Evolutionary conservation across 2,888 invertebrate species (phyloP).

Genomic region (Lycaena phlaeas): DNA sequence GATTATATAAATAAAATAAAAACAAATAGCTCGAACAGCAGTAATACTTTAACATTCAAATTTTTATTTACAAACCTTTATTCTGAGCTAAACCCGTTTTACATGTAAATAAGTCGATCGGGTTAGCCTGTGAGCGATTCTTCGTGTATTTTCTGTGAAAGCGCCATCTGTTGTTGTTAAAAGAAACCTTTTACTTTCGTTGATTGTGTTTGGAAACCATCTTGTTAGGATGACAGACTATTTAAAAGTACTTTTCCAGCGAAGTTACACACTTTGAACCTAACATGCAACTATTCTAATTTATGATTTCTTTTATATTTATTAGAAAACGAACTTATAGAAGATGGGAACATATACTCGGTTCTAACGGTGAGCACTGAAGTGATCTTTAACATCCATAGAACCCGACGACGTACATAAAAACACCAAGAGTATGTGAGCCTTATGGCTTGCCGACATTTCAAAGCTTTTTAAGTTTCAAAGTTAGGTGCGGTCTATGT

Average conservation of each 20-base stretch:
- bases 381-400: too few species aligned
- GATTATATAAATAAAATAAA: not conserved
- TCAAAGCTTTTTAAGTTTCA: too few species aligned
- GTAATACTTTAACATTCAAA: conserved; percentile 6
- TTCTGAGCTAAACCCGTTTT: conserved; percentile 39
- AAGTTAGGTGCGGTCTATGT: too few species aligned
- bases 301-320: too few species aligned
- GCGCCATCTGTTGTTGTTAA: conserved; percentile 28
- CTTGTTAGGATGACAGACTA: conserved; percentile 24
- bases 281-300: too few species aligned
- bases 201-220: conserved; percentile 46
- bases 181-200: conserved; percentile 33
- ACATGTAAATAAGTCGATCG: conserved; percentile 40
- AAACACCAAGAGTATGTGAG: too few species aligned
- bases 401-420: too few species aligned
- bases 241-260: not conserved
- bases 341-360: too few species aligned
- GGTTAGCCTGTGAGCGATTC: conserved; percentile 26
- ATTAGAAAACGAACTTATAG: too few species aligned
- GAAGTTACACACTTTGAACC: too few species aligned
- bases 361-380: too few species aligned
- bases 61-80: conserved; percentile 15
- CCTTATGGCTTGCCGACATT: too few species aligned
- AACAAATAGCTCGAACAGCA: not conserved
- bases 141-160: conserved; percentile 32